Conservation (phyloP, 2,797 vertebrate species). For the Siniperca obscura region DNA sequence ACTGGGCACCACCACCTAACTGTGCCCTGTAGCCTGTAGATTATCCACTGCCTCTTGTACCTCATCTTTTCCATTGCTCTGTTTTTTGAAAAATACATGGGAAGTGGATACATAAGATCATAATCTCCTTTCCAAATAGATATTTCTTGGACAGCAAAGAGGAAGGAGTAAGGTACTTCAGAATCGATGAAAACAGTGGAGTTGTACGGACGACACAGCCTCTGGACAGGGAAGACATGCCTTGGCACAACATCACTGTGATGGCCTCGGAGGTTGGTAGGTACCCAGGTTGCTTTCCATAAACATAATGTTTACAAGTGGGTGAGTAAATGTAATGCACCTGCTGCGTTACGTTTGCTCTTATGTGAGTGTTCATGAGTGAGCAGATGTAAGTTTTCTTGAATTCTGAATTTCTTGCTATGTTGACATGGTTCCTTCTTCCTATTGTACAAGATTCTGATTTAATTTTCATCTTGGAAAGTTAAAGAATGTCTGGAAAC, state of each 20-base stretch:
- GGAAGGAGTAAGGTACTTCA: constrained; percentile 89
- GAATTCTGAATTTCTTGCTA: not conserved
- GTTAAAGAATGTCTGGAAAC: not conserved
- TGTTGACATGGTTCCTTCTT: not conserved
- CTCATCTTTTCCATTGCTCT: not conserved
- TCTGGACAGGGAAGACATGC: constrained; percentile 93
- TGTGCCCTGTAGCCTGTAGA: not conserved
- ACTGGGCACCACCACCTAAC: no score
- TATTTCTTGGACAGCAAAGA: constrained; percentile 91
- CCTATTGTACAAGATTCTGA: not conserved
- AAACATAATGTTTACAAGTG: constrained; percentile 8
- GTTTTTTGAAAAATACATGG: not conserved
- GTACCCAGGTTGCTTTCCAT: constrained; percentile 62
- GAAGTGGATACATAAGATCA: not conserved
- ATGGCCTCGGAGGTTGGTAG: constrained; percentile 96
- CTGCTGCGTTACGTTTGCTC: constrained; percentile 10
- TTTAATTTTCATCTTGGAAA: not conserved
- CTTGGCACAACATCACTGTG: constrained; percentile 97
- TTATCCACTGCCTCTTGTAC: not conserved
- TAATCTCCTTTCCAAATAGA: constrained; percentile 75
- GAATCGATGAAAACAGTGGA: constrained; percentile 92
- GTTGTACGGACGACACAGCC: constrained; percentile 90
- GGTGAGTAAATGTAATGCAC: not conserved
- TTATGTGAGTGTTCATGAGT: not conserved
- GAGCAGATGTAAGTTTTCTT: not conserved